Evolutionary conservation across 2,888 invertebrate genomes (phyloP), one percentile per base, ranked within the genome.

Genomic region (Chymomyza amoena): DNA sequence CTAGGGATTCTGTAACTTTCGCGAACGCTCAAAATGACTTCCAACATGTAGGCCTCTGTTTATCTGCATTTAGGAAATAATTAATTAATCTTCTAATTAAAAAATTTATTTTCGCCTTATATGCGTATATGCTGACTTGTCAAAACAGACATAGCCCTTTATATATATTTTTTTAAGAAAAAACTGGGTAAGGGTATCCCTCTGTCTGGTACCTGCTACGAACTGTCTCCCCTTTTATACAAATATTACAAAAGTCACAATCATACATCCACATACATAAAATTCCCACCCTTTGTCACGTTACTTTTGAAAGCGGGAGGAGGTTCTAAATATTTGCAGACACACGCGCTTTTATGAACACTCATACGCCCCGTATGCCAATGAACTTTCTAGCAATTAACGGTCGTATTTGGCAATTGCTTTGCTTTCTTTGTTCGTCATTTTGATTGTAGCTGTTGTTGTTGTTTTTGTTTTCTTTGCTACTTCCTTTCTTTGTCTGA

Each of bases 341-440:
- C 25, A 13, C 39, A 61, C 18, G 54, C 3, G 36, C 54, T 36
- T 16, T 25, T 62, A 68, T 32, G 39, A 50, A 68, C 61, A 72
- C 70, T 82, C 83, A 85, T 83, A 83, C 80, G 79, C 81, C 76
- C 66, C 68, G 74, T 79, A 73, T 81, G 81, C 84, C 81, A 81
- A 81, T 81, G 81, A 81, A 81, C 81, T 86, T 75, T 78, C 57
- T 66, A 39, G 54, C 64, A 52, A 50, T 59, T 66, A 64, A 18
- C 54, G 45, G 6, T 62, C 52, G 7, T n/a, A 4, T 9, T 62
- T 62, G 28, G 15, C 25, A 57, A 57, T 39, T 57, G 50, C 36
- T 25, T 62, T 25, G 36, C 51, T 59, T 68, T 61, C 51, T 59
- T 68, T 61, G 18, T 50, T 25, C 61, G 45, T 76, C 51, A 56